These are phyloP conservation scores for Zeus faber DNA, from an alignment of 2,113 vertebrate species.

Conservation along the genomic window DNA sequence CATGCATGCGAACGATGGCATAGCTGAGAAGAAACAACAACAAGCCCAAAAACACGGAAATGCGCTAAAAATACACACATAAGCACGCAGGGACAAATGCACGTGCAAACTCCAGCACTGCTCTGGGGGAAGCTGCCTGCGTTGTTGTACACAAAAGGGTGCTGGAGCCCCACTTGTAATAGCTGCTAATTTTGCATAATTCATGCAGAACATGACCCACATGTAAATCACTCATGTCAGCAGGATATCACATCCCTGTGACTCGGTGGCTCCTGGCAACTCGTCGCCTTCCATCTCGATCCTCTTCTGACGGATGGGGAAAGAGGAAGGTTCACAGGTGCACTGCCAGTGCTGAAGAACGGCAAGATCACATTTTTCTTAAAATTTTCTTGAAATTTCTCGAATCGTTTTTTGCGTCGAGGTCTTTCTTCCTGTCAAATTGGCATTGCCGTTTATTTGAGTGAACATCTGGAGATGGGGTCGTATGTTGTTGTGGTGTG, in stretches of 20 bases:
- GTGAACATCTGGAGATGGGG: too few relatives aligned
- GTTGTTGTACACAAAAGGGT: conserved; percentile 30
- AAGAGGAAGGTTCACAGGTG: too few relatives aligned
- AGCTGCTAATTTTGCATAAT: conserved; percentile 64
- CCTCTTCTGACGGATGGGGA: too few relatives aligned
- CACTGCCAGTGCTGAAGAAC: too few relatives aligned
- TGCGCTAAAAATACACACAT: not conserved
- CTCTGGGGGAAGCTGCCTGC: conserved; percentile 39
- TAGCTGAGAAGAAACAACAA: not conserved
- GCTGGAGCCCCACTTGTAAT: conserved; percentile 37
- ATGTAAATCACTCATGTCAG: conserved; percentile 65
- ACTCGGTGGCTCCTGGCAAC: too few relatives aligned
- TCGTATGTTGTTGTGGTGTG: too few relatives aligned
- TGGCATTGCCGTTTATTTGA: too few relatives aligned
- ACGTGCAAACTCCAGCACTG: conserved; percentile 5
- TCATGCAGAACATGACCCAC: conserved; percentile 67
- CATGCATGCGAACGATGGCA: not conserved
- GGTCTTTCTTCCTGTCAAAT: too few relatives aligned
- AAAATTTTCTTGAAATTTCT: too few relatives aligned
- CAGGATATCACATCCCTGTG: conserved; percentile 38
- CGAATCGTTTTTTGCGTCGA: too few relatives aligned
- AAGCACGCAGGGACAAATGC: conserved; percentile 11
- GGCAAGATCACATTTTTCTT: too few relatives aligned
- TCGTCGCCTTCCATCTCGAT: too few relatives aligned
- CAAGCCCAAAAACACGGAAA: not conserved